A percentile compares a stretch with the other conserved stretches of the same genome.
phyloP scores from a whole-genome alignment of 53 echinoderm and acorn worm species.

The Pentamera pediparva region DNA sequence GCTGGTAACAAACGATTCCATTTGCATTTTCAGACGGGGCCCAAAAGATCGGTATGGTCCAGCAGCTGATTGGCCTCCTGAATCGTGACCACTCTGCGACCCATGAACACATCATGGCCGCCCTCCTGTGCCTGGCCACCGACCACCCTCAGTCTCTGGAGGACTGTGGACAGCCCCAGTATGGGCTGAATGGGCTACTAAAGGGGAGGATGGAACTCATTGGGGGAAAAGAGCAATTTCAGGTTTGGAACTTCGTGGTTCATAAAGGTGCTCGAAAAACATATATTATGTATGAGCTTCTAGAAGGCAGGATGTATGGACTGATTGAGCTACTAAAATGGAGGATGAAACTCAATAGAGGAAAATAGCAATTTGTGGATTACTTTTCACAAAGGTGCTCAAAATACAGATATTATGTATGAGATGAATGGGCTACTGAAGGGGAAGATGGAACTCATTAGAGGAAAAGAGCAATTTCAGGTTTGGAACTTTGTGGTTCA shows the following conservation, averaged over 20 bases:
- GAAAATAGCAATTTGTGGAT: too few species aligned
- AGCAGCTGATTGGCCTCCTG: slow-evolving; percentile 66
- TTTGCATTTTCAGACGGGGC: slow-evolving; percentile 48
- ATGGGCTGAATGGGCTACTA: slow-evolving; percentile 52
- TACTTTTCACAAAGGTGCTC: too few species aligned
- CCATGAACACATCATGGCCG: slow-evolving; percentile 71
- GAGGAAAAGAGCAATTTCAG: slow-evolving; percentile 80
- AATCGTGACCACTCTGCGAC: slow-evolving; percentile 54
- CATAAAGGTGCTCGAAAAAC: too few species aligned
- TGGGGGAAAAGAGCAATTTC: slow-evolving; percentile 76
- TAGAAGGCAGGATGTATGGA: too few species aligned
- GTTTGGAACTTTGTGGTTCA: too few species aligned
- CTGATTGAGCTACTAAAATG: too few species aligned
- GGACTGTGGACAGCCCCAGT: slow-evolving; percentile 55
- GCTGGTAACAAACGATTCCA: not conserved
- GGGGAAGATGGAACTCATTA: slow-evolving; percentile 44
- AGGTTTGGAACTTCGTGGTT: too few species aligned
- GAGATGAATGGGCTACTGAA: slow-evolving; percentile 50
- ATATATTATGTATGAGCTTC: too few species aligned
- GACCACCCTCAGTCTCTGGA: slow-evolving; percentile 57
- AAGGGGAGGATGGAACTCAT: slow-evolving; percentile 45
- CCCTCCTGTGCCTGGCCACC: slow-evolving; percentile 62
- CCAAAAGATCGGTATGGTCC: slow-evolving; percentile 84
- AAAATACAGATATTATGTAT: too few species aligned
- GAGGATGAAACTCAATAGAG: too few species aligned